Evolutionary conservation across 2,113 vertebrate genomes (phyloP).

Genomic region (Pollimyrus isidori): DNA sequence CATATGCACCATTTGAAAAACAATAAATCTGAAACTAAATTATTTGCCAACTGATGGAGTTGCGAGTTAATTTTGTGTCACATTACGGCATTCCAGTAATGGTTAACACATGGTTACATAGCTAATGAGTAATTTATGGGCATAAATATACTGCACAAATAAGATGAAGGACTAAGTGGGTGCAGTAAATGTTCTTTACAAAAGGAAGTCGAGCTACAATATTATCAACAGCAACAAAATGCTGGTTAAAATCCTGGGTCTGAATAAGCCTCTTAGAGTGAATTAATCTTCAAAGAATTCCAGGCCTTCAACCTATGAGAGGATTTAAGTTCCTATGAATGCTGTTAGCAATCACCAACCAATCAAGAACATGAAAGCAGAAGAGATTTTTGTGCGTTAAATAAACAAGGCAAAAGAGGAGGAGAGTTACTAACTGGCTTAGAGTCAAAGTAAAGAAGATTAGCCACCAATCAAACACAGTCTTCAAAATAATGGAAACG

Average conservation of each 20-base stretch:
- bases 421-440: constrained; percentile 7
- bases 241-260: constrained; percentile 24
- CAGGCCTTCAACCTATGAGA: constrained; percentile 18
- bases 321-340: constrained; percentile 23
- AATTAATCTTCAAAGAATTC: constrained; percentile 30
- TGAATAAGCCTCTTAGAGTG: constrained; percentile 21
- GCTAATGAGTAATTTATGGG: background rate
- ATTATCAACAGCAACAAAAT: constrained; percentile 1
- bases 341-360: constrained; percentile 17
- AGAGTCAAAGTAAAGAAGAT: background rate
- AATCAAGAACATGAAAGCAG: constrained; percentile 11
- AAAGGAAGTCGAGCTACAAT: background rate
- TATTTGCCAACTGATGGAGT: background rate
- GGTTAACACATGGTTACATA: background rate
- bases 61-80: background rate
- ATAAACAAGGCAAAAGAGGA: background rate
- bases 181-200: background rate
- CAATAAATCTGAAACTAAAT: background rate
- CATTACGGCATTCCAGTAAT: background rate
- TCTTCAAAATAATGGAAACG: background rate
- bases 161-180: background rate
- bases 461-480: background rate
- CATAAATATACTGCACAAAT: background rate
- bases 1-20: background rate
- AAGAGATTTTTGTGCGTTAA: constrained; percentile 12